Percentiles rank a stretch among this genome's conserved stretches.
These are phyloP conservation scores for Falco rusticolus DNA, from an alignment of 2,797 vertebrate species.

Conservation along the genomic window DNA sequence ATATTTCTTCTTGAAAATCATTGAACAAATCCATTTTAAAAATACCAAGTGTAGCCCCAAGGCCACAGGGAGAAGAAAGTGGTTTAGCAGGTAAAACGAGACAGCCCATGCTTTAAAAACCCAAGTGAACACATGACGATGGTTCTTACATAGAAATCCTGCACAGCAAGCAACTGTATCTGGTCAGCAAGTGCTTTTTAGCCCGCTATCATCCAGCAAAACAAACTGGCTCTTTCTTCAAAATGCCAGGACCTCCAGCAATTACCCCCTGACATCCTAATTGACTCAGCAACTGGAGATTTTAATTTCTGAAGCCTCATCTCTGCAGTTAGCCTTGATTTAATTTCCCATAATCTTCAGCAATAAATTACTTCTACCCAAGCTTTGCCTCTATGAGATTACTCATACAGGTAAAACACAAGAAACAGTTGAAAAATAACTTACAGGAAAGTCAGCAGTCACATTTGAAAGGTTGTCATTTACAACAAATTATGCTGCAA, in stretches of 20 bases:
- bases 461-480: background rate
- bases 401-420: background rate
- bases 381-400: background rate
- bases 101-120: background rate
- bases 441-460: background rate
- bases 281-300: background rate
- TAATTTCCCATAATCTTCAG: slow-evolving; percentile 27
- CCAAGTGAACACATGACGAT: background rate
- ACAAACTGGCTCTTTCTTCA: background rate
- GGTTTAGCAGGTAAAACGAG: slow-evolving; percentile 17
- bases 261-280: background rate
- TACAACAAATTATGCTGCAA: background rate
- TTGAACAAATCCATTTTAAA: background rate
- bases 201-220: background rate
- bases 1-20: background rate
- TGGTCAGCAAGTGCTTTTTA: background rate
- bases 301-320: background rate
- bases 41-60: background rate
- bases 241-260: background rate
- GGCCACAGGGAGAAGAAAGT: slow-evolving; percentile 11
- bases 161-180: background rate
- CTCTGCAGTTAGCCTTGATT: slow-evolving; percentile 10
- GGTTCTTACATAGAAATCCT: background rate
- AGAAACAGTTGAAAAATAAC: background rate
- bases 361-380: background rate